Evolutionary conservation across 53 echinoderm and acorn worm genomes (phyloP).

Genomic region (Temnopleurus reevesii): DNA sequence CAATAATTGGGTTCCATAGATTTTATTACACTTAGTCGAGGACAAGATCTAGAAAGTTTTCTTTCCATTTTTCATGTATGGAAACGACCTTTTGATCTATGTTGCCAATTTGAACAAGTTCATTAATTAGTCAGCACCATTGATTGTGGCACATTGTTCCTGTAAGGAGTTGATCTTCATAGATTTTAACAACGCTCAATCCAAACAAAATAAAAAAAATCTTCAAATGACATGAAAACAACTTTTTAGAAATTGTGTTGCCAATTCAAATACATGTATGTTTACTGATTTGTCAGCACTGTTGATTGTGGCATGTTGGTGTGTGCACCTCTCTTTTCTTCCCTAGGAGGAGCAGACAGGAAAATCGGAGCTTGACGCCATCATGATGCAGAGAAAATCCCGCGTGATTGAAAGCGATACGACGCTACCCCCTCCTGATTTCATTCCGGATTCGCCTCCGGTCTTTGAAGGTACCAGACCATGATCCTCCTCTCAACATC

Average conservation of each 20-base stretch:
- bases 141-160: too few relatives aligned
- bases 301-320: constrained; percentile 32
- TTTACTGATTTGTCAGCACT: neutral
- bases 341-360: constrained; percentile 31
- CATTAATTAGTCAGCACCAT: too few relatives aligned
- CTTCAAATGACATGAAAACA: too few relatives aligned
- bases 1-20: too few relatives aligned
- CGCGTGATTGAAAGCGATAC: constrained; percentile 52
- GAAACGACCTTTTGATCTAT: too few relatives aligned
- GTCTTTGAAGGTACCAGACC: constrained; percentile 32
- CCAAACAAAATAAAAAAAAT: too few relatives aligned
- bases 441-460: constrained; percentile 21
- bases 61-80: too few relatives aligned
- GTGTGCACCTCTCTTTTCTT: constrained; percentile 21
- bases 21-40: too few relatives aligned
- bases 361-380: constrained; percentile 81
- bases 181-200: too few relatives aligned
- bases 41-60: too few relatives aligned
- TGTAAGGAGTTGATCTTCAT: too few relatives aligned
- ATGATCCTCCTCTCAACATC: neutral
- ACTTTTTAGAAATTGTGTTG: neutral
- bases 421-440: constrained; percentile 45
- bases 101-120: too few relatives aligned
- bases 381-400: constrained; percentile 88
- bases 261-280: neutral